Base-by-base conservation (phyloP, 2,888 invertebrate genomes). In the Incurvaria masculella region DNA sequence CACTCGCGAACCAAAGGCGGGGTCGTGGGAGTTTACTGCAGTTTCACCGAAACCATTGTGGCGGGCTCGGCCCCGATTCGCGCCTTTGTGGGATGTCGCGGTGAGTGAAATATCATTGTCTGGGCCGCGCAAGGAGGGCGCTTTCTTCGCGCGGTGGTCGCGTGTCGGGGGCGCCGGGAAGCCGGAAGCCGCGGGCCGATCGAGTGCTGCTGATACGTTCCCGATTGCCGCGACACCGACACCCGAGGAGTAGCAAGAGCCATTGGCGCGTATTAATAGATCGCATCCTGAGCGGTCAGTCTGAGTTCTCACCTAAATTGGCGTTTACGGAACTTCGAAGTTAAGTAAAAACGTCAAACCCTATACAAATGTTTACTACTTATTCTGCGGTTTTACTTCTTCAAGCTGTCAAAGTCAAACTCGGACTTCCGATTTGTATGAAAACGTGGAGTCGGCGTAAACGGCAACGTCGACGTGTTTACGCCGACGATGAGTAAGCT, bases 141-240 rank as follows among this genome's bases (percentile, higher is more conserved):
- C 33, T 33, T 33, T 33, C 33, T 33, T 33, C 33, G 33, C 4
- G 33, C 3, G 3, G 14, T 33, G 27, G 27, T 44, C 20, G 23
- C 10, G 6, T 23, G 33, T n/a, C 33, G 38, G 38, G 44, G 17
- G 20, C 45, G 45, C 45, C 21, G 45, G 38, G 33, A 39, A 38
- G 20, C 16, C 33, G 38, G 27, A 27, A 18, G 33, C 20, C 33
- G 38, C 17, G 19, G 14, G 33, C 20, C 33, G 21, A 27, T 26
- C 18, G 44, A 17, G 26, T 45, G 20, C n/a, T 45, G 39, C 38
- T 21, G 45, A 45, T n/a, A n/a, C n/a, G n/a, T n/a, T n/a, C n/a
- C n/a, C n/a, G n/a, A n/a, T n/a, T n/a, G n/a, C n/a, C 5, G 23
- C 23, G 33, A 33, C 11, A 33, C 33, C 3, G 14, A 14, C 33